Conservation (phyloP, 1,140 invertebrate genomes). For the Oncopeltus fasciatus region DNA sequence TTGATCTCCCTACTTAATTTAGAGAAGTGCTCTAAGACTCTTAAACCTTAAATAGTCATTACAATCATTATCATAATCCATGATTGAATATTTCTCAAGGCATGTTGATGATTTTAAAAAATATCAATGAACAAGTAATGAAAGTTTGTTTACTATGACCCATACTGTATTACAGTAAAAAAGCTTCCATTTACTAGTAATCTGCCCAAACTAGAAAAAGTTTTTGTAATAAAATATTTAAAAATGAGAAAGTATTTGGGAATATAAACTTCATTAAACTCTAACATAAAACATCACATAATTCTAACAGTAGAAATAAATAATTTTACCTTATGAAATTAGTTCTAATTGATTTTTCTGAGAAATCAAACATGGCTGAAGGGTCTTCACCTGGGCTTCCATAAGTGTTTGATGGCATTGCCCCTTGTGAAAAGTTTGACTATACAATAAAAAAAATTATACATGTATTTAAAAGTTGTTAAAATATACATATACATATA, state of each 20-base stretch:
- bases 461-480: too few relatives aligned
- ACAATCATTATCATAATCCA: too few relatives aligned
- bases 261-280: not conserved
- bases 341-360: slow-evolving; percentile 51
- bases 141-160: not conserved
- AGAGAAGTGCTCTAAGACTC: too few relatives aligned
- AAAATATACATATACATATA: too few relatives aligned
- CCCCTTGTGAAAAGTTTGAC: too few relatives aligned
- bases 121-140: too few relatives aligned
- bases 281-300: not conserved
- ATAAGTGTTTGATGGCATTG: too few relatives aligned
- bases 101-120: not conserved
- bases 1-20: too few relatives aligned
- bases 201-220: not conserved
- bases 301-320: not conserved
- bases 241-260: not conserved
- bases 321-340: slow-evolving; percentile 60
- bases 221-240: not conserved
- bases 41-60: too few relatives aligned
- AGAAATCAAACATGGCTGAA: slow-evolving; percentile 46
- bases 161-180: not conserved
- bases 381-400: slow-evolving; percentile 10
- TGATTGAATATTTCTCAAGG: too few relatives aligned
- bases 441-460: too few relatives aligned
- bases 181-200: not conserved